Base-by-base conservation (phyloP, 64 coral and sea anemone genomes). In the Platygyra sinensis region DNA sequence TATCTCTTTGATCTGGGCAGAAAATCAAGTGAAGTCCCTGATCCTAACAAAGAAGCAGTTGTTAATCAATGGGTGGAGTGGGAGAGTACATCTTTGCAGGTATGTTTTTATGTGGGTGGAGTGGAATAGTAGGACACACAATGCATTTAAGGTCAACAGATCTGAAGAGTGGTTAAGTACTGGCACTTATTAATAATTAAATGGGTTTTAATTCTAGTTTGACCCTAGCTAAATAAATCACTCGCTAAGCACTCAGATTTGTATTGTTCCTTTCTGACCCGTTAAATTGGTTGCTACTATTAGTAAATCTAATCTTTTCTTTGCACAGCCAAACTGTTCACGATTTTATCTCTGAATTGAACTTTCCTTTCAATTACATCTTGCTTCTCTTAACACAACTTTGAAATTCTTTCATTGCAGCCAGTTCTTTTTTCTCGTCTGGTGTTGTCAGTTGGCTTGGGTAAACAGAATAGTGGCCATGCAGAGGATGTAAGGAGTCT, bases 31-130 rank as follows among this genome's bases (percentile, higher is more conserved):
- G 33, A 71, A 55, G 46, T 1, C 19, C 15, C 28, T 83, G 92
- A 93, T 63, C 86, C 60, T 38, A 65, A 82, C 2, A 82, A 75
- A 52, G 91, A 88, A 46, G 91, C 89, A 87, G 20, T 91, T 3
- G 32, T 63, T 62, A 65, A 91, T 75, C 83, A 91, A 19, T 91
- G 89, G 93, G 51, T 91, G 12, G 93, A 91, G 49, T 95, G 89
- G 94, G 94, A 88, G 28, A 92, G 86, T 87, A 30, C 63, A 60
- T 33, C 54, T 80, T 78, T 90, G 63, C 93, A 90, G 83, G 93
- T 86, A 29, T 20, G 52, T 62, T 32, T 76, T 76, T 64, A 83
- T 87, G 20, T 94, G 93, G 93, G 60, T 94, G 8, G 88, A 86
- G 59, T 90, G 89, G 93, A 89, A 16, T 54, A 54, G 7, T 2